Evolutionary conservation across 1,140 invertebrate genomes (phyloP), one percentile per base, ranked within the genome.

Genomic region (Aphis craccivora): DNA sequence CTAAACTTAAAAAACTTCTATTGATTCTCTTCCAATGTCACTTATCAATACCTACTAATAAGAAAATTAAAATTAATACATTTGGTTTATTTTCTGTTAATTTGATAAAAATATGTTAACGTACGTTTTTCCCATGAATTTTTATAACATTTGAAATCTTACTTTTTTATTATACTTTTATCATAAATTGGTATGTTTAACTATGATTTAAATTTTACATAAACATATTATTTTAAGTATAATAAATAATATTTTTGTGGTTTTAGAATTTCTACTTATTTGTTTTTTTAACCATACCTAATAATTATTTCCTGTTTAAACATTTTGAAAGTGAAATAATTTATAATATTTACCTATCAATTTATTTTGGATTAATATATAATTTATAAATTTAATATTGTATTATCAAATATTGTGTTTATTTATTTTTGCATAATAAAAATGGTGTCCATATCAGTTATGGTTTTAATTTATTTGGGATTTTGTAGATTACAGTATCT

Each of bases 361-460:
- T 45, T 87, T 45, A 9, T 45, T 45, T 45, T 87, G 1, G 3
- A 48, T 20, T 30, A 60, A 89, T 18, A 90, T 48, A 25, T 55
- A 90, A 40, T 55, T n/a, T 40, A 43, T 90, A 37, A 90, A 40
- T 76, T n/a, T 76, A 76, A 76, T 76, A 76, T 37, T 60, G 35
- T 40, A 90, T 89, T 53, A 89, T 55, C 35, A 90, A 55, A 60
- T 55, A 90, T 90, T 25, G 87, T 90, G 51, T 53, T 90, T 90
- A 43, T 90, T 90, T 90, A 89, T 89, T 90, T 90, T 90, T 60
- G 55, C 11, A 90, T 90, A 90, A 90, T 90, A 90, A 90, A 90
- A 60, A 40, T 60, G 53, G 23, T 60, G 25, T 60, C 53, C 23
- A n/a, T 35, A 20, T 89, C n/a, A 60, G 25, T 90, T 30, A 60